Evolutionary conservation across 2,888 invertebrate species (phyloP).

Genomic region (Heteropelma amictum): DNA sequence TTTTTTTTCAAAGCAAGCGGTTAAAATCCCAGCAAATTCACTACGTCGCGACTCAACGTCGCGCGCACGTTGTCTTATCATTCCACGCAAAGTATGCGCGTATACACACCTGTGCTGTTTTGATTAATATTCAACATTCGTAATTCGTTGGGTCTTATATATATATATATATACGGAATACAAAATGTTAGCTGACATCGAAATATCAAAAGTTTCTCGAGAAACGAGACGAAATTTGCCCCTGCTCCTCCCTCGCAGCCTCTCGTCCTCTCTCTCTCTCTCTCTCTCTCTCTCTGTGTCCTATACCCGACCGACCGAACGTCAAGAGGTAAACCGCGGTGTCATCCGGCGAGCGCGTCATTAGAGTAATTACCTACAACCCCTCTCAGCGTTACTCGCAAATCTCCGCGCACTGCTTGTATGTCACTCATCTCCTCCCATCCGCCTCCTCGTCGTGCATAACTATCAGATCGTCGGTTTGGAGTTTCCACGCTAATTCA

Average conservation of each 20-base stretch:
- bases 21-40: no score
- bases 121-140: not conserved
- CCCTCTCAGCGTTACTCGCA: slow-evolving; percentile 38
- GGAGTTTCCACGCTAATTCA: slow-evolving; percentile 53
- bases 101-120: not conserved
- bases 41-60: no score
- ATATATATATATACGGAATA: not conserved
- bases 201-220: slow-evolving; percentile 13
- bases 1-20: no score
- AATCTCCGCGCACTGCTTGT: slow-evolving; percentile 32
- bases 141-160: not conserved
- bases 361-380: slow-evolving; percentile 60
- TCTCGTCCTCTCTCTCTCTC: no score
- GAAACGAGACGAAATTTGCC: slow-evolving; percentile 45
- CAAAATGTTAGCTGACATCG: not conserved
- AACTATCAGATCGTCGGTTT: slow-evolving; percentile 24
- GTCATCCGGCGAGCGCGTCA: slow-evolving; percentile 60
- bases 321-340: slow-evolving; percentile 57
- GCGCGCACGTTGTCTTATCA: no score
- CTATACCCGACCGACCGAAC: slow-evolving; percentile 37
- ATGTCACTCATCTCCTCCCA: slow-evolving; percentile 40
- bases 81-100: no score
- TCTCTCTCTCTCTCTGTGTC: no score
- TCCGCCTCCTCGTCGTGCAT: not conserved
- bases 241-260: slow-evolving; percentile 23